Evolutionary conservation across 1,140 invertebrate genomes (phyloP), one percentile per base, ranked within the genome.

Genomic region (Listronotus bonariensis): DNA sequence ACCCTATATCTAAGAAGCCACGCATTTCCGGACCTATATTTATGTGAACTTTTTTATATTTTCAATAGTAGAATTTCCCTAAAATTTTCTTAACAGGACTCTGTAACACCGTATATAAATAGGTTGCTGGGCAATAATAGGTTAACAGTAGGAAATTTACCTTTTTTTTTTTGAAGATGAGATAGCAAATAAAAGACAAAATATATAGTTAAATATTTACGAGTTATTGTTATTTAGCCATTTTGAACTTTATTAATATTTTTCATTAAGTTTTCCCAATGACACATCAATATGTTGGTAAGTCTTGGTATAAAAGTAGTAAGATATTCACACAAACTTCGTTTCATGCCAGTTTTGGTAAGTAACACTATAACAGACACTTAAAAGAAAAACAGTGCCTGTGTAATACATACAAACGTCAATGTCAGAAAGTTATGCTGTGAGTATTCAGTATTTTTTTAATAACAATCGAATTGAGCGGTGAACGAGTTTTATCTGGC

Each of bases 351-450:
- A 42, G 31, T 54, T 51, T 71, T 72, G 67, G 73, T 74, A 72
- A 74, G 73, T 74, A 74, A 71, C 20, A 49, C 11, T 41, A 18
- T 14, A 15, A 26, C 0, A 40, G 20, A 63, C 10, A 59, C 34
- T 11, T 3, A 26, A 26, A 36, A 31, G n/a, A n/a, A n/a, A n/a
- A 43, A 56, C 53, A 14, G 14, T 46, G 52, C 52, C 60, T 45
- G 60, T 51, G 51, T 71, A 71, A 68, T 74, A 74, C 72, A 74
- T 74, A 74, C 72, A 74, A 72, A 26, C 20, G 20, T 26, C 20
- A 70, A 70, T 63, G 58, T 60, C 61, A 54, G 36, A 57, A 70
- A 64, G 60, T 46, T 66, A 51, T 45, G 32, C 53, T 65, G 71
- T 74, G 73, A 72, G 73, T 74, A 74, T 73, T 18, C 52, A 26